Base-by-base conservation (phyloP, 37 sponge, comb jelly and placozoan genomes). In the Cladorhizidae sp. region DNA sequence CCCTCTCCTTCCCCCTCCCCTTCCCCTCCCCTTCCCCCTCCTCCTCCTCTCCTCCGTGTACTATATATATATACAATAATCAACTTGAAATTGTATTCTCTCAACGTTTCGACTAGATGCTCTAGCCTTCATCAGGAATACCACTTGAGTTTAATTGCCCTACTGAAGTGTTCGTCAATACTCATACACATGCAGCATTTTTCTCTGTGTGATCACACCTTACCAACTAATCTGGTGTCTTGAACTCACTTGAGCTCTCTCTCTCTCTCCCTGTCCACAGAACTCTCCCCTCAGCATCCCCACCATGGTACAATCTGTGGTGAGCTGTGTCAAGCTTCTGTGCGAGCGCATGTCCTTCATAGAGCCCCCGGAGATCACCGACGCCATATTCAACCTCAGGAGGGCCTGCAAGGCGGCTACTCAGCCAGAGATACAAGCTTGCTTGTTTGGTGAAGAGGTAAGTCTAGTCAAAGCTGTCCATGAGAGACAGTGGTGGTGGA, bases 281-380 rank as follows among this genome's bases (percentile, higher is more conserved):
- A 33, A 54, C 8, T 59, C 69, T 11, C 86, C 86, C 28, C 6
- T 85, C 45, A 57, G 40, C 25, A 29, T 77, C 57, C 76, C 65
- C 23, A 42, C 75, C 2, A 62, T 77, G 72, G 70, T 40, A 1
- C 83, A 82, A 73, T 31, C 72, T 26, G 73, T 82, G 56, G 49
- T 71, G 57, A 75, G 76, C 37, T 82, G 82, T 81, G 83, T 88
- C 28, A 70, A 41, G 73, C 52, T 79, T 5, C 67, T 89, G 15
- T 89, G 89, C 65, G 80, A 89, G 75, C 40, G 79, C 61, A n/a
- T 83, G 38, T 63, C 64, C 25, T 83, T 78, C 75, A 65, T 89
- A 45, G 89, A 89, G 51, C 84, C 89, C 9, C 74, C 75, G 0
- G 42, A 55, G n/a, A 32, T 89, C 37, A 68, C 80, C 35, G 84